A percentile compares a stretch with the other conserved stretches of the same genome.
phyloP scores from a whole-genome alignment of 2,888 invertebrate species.

The Mimachlamys varia region DNA sequence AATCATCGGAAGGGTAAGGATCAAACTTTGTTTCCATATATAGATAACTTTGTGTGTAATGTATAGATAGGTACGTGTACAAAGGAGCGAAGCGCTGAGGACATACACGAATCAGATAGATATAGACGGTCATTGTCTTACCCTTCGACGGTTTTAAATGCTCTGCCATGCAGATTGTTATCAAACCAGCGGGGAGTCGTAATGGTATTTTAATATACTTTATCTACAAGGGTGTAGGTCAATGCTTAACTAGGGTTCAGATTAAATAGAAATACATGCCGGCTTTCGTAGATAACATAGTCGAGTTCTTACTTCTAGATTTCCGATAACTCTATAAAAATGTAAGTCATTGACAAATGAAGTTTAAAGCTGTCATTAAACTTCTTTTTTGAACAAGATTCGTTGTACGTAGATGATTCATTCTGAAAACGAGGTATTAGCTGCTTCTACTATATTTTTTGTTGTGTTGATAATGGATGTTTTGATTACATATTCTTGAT shows the following conservation, averaged over 20 bases:
- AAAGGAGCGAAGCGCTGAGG: neutral
- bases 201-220: neutral
- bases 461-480: no score
- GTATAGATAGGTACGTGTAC: neutral
- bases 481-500: no score
- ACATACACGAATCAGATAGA: neutral
- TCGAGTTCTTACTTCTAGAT: neutral
- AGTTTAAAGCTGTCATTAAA: neutral
- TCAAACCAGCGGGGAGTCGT: neutral
- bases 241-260: neutral
- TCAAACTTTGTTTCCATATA: neutral
- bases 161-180: neutral
- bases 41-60: neutral
- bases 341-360: neutral
- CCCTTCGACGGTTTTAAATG: neutral
- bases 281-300: neutral
- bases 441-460: no score
- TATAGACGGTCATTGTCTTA: neutral
- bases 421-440: neutral
- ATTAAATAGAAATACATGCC: neutral
- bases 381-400: no score
- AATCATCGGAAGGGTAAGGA: neutral
- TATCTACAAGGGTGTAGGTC: neutral
- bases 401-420: neutral
- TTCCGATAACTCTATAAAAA: neutral